Percentiles rank a stretch among this genome's conserved stretches.
Conservation (phyloP, 2,888 invertebrate species). For the Cryptophagus acutangulus region DNA sequence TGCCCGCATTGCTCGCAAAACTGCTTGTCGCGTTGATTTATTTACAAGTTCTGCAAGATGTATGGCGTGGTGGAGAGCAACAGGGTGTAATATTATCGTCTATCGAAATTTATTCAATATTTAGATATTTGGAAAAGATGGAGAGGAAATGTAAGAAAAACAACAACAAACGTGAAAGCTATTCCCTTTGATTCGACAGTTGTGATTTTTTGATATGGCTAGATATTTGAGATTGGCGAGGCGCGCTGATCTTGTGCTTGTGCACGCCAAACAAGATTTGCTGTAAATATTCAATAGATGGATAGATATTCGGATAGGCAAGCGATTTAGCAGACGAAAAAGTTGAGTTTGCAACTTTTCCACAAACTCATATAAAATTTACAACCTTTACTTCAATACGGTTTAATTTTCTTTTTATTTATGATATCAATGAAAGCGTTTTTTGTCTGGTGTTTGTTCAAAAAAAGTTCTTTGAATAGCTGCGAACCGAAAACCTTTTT, state of each 20-base stretch:
- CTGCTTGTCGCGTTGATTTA: constrained; percentile 21
- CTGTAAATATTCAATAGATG: constrained; percentile 22
- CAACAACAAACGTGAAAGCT: not conserved
- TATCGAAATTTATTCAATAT: not conserved
- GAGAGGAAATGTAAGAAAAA: not conserved
- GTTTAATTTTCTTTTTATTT: constrained; percentile 21
- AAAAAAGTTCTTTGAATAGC: not conserved
- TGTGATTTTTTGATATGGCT: not conserved
- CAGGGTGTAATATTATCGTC: constrained; percentile 15
- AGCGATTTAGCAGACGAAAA: constrained; percentile 21
- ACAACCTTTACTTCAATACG: constrained; percentile 16
- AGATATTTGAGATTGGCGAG: not conserved
- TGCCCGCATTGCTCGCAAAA: constrained; percentile 9
- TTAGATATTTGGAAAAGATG: constrained; percentile 4
- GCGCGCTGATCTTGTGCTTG: no score
- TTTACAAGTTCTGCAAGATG: constrained; percentile 21
- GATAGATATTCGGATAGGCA: constrained; percentile 15
- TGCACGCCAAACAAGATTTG: not conserved
- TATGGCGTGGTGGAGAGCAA: constrained; percentile 15
- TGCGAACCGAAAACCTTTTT: constrained; percentile 1
- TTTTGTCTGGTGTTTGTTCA: not conserved
- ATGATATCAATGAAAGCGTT: constrained; percentile 17
- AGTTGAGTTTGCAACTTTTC: constrained; percentile 15
- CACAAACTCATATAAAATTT: constrained; percentile 16
- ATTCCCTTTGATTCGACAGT: constrained; percentile 1